Evolutionary conservation across 2,797 vertebrate genomes (phyloP).

Genomic region (Podarcis siculus): DNA sequence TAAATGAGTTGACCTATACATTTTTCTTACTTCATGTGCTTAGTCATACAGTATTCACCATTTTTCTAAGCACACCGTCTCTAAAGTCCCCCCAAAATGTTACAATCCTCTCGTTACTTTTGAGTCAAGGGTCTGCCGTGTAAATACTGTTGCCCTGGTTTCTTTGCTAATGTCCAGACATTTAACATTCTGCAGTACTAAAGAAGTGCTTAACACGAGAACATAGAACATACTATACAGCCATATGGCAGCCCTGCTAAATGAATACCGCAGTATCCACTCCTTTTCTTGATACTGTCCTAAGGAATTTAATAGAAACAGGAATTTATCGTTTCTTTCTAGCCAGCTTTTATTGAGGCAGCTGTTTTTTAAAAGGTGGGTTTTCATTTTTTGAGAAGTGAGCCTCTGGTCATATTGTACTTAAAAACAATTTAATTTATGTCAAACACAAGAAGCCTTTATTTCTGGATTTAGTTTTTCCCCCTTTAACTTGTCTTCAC

Average conservation of each 20-base stretch:
- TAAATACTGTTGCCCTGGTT: slow-evolving; percentile 34
- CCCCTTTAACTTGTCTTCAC: slow-evolving; percentile 56
- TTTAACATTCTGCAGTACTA: slow-evolving; percentile 55
- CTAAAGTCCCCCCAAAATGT: slow-evolving; percentile 59
- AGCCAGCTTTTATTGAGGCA: slow-evolving; percentile 55
- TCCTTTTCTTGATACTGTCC: slow-evolving; percentile 53
- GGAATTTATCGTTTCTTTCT: slow-evolving; percentile 51
- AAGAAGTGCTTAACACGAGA: slow-evolving; percentile 34
- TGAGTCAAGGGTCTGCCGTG: slow-evolving; percentile 40
- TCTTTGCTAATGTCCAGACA: slow-evolving; percentile 52
- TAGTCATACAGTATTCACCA: slow-evolving; percentile 73
- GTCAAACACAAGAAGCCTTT: slow-evolving; percentile 14
- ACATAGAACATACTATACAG: slow-evolving; percentile 41
- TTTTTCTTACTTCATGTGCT: slow-evolving; percentile 80
- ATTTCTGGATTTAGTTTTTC: slow-evolving; percentile 33
- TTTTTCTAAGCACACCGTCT: slow-evolving; percentile 67
- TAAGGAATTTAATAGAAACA: slow-evolving; percentile 58
- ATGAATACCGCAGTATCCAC: slow-evolving; percentile 34
- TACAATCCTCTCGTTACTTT: slow-evolving; percentile 44
- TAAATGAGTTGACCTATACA: slow-evolving; percentile 81
- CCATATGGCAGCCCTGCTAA: slow-evolving; percentile 43
- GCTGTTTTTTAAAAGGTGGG: slow-evolving; percentile 62
- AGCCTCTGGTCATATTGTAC: slow-evolving; percentile 40
- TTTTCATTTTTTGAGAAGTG: slow-evolving; percentile 41
- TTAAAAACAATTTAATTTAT: slow-evolving; percentile 23